phyloP scores from a whole-genome alignment of 2,797 vertebrate species.

The Rhinogobio ventralis region DNA sequence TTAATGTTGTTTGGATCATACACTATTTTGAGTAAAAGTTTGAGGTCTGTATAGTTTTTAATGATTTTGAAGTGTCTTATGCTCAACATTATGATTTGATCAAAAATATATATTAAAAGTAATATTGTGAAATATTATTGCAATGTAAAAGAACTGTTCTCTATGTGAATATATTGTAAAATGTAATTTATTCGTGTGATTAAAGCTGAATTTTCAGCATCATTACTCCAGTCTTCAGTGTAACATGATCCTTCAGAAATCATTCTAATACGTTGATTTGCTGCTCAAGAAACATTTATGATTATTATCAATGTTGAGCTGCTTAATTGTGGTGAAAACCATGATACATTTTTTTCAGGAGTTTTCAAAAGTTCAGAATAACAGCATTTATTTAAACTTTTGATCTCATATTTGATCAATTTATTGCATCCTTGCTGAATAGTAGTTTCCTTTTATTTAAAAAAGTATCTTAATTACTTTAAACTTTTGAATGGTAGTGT shows the following conservation, averaged over 20 bases:
- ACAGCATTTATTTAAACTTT: not conserved
- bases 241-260: conserved; percentile 3
- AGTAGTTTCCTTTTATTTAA: not conserved
- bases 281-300: not conserved
- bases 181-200: not conserved
- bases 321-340: no score
- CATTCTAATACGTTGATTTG: not conserved
- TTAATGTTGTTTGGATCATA: not conserved
- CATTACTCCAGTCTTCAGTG: not conserved
- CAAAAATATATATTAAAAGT: not conserved
- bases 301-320: not conserved
- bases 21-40: not conserved
- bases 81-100: not conserved
- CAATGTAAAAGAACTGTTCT: no score
- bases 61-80: not conserved
- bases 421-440: not conserved
- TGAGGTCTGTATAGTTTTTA: not conserved
- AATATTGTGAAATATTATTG: not conserved
- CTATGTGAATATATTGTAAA: not conserved
- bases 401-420: not conserved
- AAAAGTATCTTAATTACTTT: not conserved
- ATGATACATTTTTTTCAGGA: no score
- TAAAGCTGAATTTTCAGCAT: not conserved
- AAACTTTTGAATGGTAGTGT: not conserved
- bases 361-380: not conserved